Conservation (phyloP, 2,888 invertebrate species). For the Selenia dentaria region DNA sequence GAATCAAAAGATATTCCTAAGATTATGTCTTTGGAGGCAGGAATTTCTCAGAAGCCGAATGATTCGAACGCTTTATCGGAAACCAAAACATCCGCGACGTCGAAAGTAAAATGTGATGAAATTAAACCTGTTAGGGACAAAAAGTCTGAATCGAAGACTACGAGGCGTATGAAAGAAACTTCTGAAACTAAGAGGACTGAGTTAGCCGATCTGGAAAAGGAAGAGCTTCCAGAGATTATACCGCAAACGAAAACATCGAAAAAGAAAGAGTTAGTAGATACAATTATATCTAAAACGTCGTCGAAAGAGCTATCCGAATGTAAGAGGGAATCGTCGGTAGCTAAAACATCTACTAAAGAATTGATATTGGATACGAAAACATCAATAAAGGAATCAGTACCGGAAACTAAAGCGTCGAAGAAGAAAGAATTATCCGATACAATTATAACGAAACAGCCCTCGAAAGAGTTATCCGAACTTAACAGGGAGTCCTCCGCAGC, state of each 20-base stretch:
- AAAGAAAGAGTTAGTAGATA: slow-evolving; percentile 3
- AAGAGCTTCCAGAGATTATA: background rate
- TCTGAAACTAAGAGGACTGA: slow-evolving; percentile 6
- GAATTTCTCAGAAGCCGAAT: background rate
- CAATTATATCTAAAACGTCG: no score
- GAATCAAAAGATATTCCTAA: background rate
- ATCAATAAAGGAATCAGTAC: background rate
- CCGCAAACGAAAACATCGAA: background rate
- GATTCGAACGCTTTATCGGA: slow-evolving; percentile 6
- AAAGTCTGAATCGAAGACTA: slow-evolving; percentile 11
- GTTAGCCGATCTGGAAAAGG: slow-evolving; percentile 4
- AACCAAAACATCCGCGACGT: slow-evolving; percentile 4
- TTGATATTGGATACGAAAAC: background rate
- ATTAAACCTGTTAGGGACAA: slow-evolving; percentile 14
- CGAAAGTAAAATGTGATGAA: slow-evolving; percentile 9
- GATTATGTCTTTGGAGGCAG: background rate
- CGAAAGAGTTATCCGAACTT: no score
- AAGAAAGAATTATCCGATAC: slow-evolving; percentile 5
- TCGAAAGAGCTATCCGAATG: no score
- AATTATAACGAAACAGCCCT: no score
- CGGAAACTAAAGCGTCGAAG: background rate
- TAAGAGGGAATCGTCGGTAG: slow-evolving; percentile 2
- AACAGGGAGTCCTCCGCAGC: slow-evolving; percentile 2
- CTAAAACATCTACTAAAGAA: slow-evolving; percentile 2
- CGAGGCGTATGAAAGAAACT: slow-evolving; percentile 4